Conservation (phyloP, 2,888 invertebrate genomes). For the Limnephilus auricula region DNA sequence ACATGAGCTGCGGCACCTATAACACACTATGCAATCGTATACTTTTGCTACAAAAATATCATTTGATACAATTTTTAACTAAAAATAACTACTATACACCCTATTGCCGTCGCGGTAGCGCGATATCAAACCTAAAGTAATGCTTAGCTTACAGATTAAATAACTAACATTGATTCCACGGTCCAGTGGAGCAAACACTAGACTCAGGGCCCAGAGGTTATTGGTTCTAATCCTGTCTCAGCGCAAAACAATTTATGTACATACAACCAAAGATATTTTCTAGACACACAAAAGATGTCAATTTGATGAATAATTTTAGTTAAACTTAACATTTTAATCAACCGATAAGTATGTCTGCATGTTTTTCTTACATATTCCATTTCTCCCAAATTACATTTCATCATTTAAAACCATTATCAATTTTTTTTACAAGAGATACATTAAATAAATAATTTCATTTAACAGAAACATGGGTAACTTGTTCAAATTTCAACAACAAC, state of each 20-base stretch:
- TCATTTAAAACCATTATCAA: background rate
- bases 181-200: background rate
- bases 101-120: background rate
- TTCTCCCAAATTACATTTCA: background rate
- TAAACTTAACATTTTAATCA: background rate
- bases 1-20: too few species aligned
- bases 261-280: background rate
- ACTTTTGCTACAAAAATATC: background rate
- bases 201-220: background rate
- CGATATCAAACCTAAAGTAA: background rate
- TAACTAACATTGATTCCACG: background rate
- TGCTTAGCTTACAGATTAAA: background rate
- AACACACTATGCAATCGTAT: background rate
- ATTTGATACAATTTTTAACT: background rate
- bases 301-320: background rate
- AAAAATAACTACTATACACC: background rate
- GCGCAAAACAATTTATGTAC: background rate
- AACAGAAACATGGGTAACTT: slow-evolving; percentile 29
- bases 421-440: background rate
- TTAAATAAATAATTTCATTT: background rate
- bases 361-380: background rate
- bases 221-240: background rate
- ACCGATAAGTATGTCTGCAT: background rate
- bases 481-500: background rate
- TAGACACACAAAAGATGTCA: background rate